Evolutionary conservation across 2,888 invertebrate genomes (phyloP).

Genomic region (Tridacna gigas): DNA sequence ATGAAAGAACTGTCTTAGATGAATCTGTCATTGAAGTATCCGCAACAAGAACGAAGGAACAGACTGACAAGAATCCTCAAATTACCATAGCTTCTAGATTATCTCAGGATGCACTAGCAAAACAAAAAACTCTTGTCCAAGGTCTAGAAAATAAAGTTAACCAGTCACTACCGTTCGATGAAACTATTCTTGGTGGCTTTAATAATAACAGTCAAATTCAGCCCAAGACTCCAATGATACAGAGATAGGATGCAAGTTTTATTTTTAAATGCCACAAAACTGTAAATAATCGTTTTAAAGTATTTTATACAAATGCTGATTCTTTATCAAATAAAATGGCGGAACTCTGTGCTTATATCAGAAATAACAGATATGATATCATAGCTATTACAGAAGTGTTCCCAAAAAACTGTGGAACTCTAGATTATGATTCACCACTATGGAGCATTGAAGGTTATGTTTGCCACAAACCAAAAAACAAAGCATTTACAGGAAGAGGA

Average conservation of each 20-base stretch:
- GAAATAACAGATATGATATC: not conserved
- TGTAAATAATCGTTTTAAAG: constrained; percentile 3
- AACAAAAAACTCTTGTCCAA: constrained; percentile 8
- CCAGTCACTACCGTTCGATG: not conserved
- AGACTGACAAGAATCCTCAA: too few relatives aligned
- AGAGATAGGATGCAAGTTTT: constrained; percentile 13
- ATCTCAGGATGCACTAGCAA: not conserved
- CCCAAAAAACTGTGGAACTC: constrained; percentile 9
- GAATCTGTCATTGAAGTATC: not conserved
- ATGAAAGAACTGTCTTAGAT: not conserved
- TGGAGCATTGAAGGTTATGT: constrained; percentile 11
- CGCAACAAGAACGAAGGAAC: too few relatives aligned
- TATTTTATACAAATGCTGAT: constrained; percentile 10
- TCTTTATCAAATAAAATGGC: constrained; percentile 1
- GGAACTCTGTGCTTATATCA: not conserved
- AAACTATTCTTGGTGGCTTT: not conserved
- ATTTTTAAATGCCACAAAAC: constrained; percentile 1
- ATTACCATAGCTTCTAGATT: not conserved
- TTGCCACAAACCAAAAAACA: constrained; percentile 2
- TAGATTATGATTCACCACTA: constrained; percentile 6
- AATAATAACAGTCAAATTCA: not conserved
- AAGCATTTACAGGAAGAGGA: constrained; percentile 5
- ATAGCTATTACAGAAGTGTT: constrained; percentile 8
- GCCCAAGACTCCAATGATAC: not conserved
- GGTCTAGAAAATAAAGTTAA: not conserved